These are phyloP conservation scores for Halcyon senegalensis DNA, from an alignment of 2,113 vertebrate species.

Conservation along the genomic window DNA sequence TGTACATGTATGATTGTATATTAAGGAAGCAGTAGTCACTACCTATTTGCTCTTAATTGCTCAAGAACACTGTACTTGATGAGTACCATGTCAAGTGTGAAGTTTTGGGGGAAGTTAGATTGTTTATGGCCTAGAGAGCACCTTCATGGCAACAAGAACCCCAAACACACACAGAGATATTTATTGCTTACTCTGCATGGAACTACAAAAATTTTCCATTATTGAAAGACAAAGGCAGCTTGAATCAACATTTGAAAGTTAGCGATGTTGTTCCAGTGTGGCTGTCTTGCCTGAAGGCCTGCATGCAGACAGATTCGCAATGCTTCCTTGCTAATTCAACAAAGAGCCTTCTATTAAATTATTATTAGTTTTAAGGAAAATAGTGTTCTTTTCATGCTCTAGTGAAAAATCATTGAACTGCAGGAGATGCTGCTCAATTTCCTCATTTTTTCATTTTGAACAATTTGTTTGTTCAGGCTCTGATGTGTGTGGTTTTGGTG, in stretches of 20 bases:
- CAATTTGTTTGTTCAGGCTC: background rate
- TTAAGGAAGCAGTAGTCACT: background rate
- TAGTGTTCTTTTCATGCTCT: background rate
- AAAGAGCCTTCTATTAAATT: background rate
- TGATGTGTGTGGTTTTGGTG: background rate
- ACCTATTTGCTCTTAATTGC: background rate
- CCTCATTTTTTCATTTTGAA: background rate
- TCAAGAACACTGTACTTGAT: background rate
- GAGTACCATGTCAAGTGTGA: background rate
- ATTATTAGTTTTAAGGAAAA: conserved; percentile 9
- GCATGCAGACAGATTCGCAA: background rate
- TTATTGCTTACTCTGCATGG: background rate
- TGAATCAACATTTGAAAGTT: background rate
- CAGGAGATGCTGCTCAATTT: background rate
- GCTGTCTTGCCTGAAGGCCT: background rate
- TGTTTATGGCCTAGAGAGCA: background rate
- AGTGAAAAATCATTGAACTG: background rate
- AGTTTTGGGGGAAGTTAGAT: background rate
- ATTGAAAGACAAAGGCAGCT: background rate
- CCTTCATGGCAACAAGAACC: background rate
- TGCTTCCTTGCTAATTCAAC: background rate
- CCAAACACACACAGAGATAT: background rate
- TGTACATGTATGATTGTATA: accelerated
- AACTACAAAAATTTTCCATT: background rate
- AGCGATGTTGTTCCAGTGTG: background rate